phyloP scores from a whole-genome alignment of 2,888 invertebrate genomes.

The Glyphotaelius pellucidus region DNA sequence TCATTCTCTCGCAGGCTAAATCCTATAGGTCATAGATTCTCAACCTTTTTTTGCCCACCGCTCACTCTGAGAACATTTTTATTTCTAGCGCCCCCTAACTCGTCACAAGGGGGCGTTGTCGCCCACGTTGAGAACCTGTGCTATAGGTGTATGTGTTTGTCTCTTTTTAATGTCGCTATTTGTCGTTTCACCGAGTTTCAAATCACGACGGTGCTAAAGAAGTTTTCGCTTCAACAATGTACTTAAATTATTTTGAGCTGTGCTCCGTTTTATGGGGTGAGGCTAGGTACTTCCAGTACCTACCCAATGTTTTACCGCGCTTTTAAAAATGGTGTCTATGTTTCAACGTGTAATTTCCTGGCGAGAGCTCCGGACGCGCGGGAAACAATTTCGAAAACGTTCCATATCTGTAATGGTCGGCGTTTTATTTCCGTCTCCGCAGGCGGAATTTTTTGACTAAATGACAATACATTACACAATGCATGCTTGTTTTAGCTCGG shows the following conservation, averaged over 20 bases:
- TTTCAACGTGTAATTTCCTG: neutral
- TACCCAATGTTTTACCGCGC: neutral
- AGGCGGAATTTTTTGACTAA: neutral
- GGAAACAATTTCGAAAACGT: neutral
- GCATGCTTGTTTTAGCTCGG: neutral
- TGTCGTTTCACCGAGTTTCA: too few relatives aligned
- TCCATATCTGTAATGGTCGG: neutral
- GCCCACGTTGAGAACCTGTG: too few relatives aligned
- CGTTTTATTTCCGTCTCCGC: neutral
- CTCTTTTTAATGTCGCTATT: too few relatives aligned
- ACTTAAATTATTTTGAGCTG: neutral
- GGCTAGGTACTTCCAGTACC: neutral
- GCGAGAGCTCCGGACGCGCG: neutral
- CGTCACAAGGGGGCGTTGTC: too few relatives aligned
- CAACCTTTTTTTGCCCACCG: too few relatives aligned
- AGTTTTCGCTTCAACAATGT: neutral
- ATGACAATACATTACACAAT: neutral
- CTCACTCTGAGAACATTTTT: too few relatives aligned
- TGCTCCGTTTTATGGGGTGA: neutral
- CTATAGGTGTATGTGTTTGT: too few relatives aligned
- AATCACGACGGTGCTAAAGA: too few relatives aligned
- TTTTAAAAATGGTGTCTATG: neutral
- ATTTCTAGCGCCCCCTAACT: too few relatives aligned
- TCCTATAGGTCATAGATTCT: too few relatives aligned
- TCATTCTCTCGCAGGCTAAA: too few relatives aligned